Evolutionary conservation across 2,797 vertebrate species (phyloP).

Genomic region (Triplophysa yarkandensis): DNA sequence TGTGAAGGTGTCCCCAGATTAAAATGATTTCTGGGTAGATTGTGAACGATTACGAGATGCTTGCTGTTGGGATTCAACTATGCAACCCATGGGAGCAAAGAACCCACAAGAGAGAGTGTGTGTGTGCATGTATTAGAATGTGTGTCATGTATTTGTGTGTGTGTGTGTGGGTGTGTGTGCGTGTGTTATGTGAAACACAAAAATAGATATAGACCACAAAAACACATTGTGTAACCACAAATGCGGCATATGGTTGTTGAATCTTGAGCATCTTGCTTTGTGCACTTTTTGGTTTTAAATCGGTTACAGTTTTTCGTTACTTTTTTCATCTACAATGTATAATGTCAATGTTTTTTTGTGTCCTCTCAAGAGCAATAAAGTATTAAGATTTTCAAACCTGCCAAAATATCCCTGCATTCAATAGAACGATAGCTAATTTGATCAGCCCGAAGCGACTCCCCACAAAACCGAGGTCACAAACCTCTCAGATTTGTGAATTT

Average conservation of each 20-base stretch:
- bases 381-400: constrained; percentile 58
- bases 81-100: constrained; percentile 43
- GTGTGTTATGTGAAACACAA: background rate
- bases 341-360: no score
- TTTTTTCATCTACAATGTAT: constrained; percentile 10
- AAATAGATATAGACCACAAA: background rate
- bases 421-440: constrained; percentile 55
- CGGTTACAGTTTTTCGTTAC: constrained; percentile 10
- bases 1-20: constrained; percentile 57
- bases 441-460: constrained; percentile 63
- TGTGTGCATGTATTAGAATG: constrained; percentile 33
- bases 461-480: constrained; percentile 55
- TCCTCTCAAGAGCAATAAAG: constrained; percentile 46
- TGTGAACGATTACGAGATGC: constrained; percentile 62
- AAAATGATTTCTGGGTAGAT: constrained; percentile 64
- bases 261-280: no score
- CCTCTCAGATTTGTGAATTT: constrained; percentile 54
- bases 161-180: constrained; percentile 9
- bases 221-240: constrained; percentile 10
- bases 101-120: constrained; percentile 46
- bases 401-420: constrained; percentile 51
- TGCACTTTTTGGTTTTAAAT: constrained; percentile 13
- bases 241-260: constrained; percentile 18
- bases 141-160: constrained; percentile 33
- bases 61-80: constrained; percentile 55